Percentiles rank a stretch among this genome's conserved stretches.
Conservation (phyloP, 2,113 vertebrate genomes). For the Riparia riparia region DNA sequence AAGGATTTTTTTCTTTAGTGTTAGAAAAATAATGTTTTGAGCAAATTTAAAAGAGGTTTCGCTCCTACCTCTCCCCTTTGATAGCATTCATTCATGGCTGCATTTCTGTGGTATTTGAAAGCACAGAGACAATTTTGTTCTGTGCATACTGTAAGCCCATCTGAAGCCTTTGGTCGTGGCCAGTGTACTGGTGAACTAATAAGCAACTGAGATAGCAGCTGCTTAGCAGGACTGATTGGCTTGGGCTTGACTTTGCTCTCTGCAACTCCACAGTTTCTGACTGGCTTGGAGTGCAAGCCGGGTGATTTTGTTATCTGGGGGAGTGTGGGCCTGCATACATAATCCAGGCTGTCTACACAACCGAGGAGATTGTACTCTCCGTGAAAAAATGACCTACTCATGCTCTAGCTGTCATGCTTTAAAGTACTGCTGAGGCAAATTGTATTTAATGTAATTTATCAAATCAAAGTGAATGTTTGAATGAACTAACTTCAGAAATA, state of each 20-base stretch:
- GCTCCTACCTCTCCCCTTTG: neutral
- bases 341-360: neutral
- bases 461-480: neutral
- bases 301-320: neutral
- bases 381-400: neutral
- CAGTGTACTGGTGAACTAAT: conserved; percentile 12
- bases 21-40: neutral
- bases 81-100: neutral
- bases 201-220: conserved; percentile 52
- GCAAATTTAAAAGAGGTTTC: neutral
- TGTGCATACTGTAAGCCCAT: neutral
- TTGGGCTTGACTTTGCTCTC: neutral
- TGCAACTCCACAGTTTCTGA: neutral
- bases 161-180: neutral
- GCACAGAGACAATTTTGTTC: neutral
- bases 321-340: conserved; percentile 4
- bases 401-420: neutral
- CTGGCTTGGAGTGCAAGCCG: neutral
- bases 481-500: neutral
- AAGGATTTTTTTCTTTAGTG: neutral
- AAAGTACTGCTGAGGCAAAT: conserved; percentile 3
- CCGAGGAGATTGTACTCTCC: neutral
- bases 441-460: neutral
- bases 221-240: conserved; percentile 49
- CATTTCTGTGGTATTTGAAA: neutral